phyloP scores from a whole-genome alignment of 1,140 invertebrate species.

The Oedothorax gibbosus region DNA sequence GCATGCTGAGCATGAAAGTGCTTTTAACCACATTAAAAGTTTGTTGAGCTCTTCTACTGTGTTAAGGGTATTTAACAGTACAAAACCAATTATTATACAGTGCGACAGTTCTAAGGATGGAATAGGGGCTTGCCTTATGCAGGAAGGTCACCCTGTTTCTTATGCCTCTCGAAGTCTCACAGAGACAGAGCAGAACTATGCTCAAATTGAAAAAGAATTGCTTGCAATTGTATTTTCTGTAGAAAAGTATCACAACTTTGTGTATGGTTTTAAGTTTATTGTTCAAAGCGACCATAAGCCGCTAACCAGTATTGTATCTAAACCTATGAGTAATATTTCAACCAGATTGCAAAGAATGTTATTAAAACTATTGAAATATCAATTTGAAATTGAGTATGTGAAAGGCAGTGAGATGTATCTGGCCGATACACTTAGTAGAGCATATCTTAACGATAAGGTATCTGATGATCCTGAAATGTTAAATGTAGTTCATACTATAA shows the following conservation, averaged over 20 bases:
- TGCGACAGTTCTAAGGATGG: constrained; percentile 51
- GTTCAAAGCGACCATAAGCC: constrained; percentile 67
- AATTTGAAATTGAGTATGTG: constrained; percentile 44
- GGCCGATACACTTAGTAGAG: constrained; percentile 55
- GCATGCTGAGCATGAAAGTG: background rate
- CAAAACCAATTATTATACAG: constrained; percentile 22
- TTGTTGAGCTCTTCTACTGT: constrained; percentile 13
- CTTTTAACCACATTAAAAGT: constrained; percentile 20
- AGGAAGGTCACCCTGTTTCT: constrained; percentile 65
- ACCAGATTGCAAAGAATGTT: constrained; percentile 41
- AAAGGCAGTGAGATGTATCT: constrained; percentile 38
- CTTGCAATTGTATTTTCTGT: constrained; percentile 70
- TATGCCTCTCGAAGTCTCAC: constrained; percentile 69
- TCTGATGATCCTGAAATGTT: constrained; percentile 3
- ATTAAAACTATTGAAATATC: constrained; percentile 44
- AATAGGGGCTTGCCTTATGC: constrained; percentile 9
- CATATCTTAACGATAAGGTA: constrained; percentile 30
- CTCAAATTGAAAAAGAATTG: constrained; percentile 71
- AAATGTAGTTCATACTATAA: background rate
- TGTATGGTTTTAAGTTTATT: constrained; percentile 66
- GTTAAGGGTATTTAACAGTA: constrained; percentile 35
- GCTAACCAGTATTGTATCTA: constrained; percentile 37
- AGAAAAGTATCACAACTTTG: constrained; percentile 68
- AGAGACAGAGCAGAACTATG: constrained; percentile 69
- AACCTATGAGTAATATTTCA: constrained; percentile 54